Conservation (phyloP, 2,113 vertebrate genomes). For the Silurus glanis region DNA sequence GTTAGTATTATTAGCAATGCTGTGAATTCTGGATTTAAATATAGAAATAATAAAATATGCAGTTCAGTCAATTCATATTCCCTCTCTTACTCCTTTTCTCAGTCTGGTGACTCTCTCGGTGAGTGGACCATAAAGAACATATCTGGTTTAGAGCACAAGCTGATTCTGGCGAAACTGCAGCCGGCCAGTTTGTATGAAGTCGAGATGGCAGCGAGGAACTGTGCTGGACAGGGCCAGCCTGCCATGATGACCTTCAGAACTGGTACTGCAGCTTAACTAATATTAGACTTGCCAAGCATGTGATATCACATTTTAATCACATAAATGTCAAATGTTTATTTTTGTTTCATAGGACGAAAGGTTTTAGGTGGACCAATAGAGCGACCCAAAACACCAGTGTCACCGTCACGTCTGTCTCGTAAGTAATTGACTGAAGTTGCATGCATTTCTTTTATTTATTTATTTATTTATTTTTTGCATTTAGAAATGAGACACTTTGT, state of each 20-base stretch:
- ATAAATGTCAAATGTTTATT: neutral
- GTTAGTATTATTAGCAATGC: neutral
- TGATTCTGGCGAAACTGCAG: constrained; percentile 85
- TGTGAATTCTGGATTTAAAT: neutral
- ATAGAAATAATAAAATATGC: neutral
- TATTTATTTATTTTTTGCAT: neutral
- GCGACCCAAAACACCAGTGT: constrained; percentile 70
- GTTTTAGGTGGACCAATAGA: constrained; percentile 57
- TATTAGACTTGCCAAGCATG: neutral
- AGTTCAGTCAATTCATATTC: neutral
- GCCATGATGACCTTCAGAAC: constrained; percentile 99
- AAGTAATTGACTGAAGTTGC: constrained; percentile 46
- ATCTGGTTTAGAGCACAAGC: constrained; percentile 81
- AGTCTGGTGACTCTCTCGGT: constrained; percentile 80
- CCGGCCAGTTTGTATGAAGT: constrained; percentile 94
- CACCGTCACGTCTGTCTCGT: constrained; percentile 73
- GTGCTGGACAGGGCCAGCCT: constrained; percentile 87
- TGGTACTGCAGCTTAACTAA: constrained; percentile 56
- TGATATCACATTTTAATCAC: neutral
- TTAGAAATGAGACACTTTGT: neutral
- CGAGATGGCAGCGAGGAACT: constrained; percentile 93
- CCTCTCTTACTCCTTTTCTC: constrained; percentile 51
- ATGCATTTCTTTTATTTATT: neutral
- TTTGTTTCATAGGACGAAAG: constrained; percentile 62
- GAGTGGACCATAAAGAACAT: constrained; percentile 83